Conservation (phyloP, 2,113 vertebrate genomes). For the human region DNA sequence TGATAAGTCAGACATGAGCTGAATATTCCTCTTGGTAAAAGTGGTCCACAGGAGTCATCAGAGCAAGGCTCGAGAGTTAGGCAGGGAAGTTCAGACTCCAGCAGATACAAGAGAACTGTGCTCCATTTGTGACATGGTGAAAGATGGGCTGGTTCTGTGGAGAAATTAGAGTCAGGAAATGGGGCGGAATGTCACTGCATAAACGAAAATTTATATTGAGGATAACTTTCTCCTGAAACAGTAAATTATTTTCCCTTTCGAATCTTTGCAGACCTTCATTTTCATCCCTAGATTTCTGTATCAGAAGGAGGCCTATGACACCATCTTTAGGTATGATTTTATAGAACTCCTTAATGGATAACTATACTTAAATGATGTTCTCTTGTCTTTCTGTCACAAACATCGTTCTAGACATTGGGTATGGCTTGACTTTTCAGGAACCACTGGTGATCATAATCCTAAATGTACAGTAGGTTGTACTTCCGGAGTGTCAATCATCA, state of each 20-base stretch:
- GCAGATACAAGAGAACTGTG: neutral
- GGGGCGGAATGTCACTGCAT: neutral
- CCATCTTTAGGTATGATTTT: neutral
- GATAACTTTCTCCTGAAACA: neutral
- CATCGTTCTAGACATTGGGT: neutral
- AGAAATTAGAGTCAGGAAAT: neutral
- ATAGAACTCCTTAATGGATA: neutral
- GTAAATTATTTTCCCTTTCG: neutral
- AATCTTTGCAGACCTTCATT: neutral
- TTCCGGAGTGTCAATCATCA: neutral
- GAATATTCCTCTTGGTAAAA: neutral
- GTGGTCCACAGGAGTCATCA: neutral
- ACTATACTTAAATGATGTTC: neutral
- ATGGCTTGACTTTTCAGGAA: constrained; percentile 51
- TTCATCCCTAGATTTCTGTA: neutral
- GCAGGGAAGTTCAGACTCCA: neutral
- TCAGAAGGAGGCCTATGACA: neutral
- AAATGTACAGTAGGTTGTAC: neutral
- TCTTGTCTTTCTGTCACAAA: neutral
- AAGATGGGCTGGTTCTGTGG: neutral
- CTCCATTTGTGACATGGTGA: neutral
- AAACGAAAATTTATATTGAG: neutral
- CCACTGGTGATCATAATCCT: neutral
- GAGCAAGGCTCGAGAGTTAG: neutral
- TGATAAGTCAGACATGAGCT: neutral